These are phyloP conservation scores for Lordiphosa clarofinis DNA, from an alignment of 1,140 invertebrate species.

Conservation along the genomic window DNA sequence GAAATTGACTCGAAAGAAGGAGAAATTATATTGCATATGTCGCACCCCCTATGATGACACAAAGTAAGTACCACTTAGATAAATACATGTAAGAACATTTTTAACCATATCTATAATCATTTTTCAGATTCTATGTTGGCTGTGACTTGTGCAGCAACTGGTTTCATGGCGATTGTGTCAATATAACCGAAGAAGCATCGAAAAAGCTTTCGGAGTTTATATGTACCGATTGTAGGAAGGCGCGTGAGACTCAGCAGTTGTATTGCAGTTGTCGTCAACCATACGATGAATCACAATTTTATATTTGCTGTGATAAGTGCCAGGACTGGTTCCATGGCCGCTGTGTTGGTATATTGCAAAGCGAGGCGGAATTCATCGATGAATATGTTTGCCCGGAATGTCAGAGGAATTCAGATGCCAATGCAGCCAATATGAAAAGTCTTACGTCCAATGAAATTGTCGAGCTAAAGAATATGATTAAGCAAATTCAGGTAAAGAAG, in stretches of 20 bases:
- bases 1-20: constrained; percentile 82
- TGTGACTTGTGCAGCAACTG: constrained; percentile 98
- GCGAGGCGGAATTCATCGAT: constrained; percentile 96
- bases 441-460: constrained; percentile 91
- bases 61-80: constrained; percentile 82
- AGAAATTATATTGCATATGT: constrained; percentile 95
- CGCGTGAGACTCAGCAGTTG: constrained; percentile 92
- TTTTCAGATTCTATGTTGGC: constrained; percentile 94
- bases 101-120: background rate
- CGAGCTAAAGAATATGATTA: constrained; percentile 90
- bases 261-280: constrained; percentile 98
- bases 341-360: constrained; percentile 97
- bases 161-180: constrained; percentile 98
- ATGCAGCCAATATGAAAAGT: constrained; percentile 94
- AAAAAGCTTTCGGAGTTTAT: constrained; percentile 94
- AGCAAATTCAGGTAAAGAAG: constrained; percentile 90
- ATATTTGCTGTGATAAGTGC: constrained; percentile 98
- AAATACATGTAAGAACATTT: background rate
- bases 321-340: constrained; percentile 99
- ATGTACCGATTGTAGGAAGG: constrained; percentile 92
- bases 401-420: constrained; percentile 91
- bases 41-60: constrained; percentile 96
- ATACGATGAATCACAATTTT: constrained; percentile 99
- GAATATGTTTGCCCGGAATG: constrained; percentile 98
- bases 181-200: constrained; percentile 95